These are phyloP conservation scores for Drosophila ercepeae DNA, from an alignment of 1,140 invertebrate species.

Conservation along the genomic window DNA sequence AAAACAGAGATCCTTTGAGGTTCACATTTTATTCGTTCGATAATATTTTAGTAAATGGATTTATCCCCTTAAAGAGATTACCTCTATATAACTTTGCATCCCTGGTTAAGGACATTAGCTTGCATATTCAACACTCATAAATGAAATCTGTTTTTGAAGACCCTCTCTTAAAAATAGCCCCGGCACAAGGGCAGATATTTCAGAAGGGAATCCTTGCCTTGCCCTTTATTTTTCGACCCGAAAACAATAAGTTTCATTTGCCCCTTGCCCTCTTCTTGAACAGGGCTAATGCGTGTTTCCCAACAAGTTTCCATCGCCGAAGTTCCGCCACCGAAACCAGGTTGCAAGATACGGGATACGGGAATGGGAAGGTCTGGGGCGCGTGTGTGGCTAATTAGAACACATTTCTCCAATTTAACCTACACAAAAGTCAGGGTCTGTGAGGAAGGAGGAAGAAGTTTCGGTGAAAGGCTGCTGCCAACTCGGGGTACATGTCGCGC, in stretches of 20 bases:
- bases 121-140: slow-evolving; percentile 7
- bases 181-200: not conserved
- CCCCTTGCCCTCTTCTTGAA: slow-evolving; percentile 43
- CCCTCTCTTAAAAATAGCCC: slow-evolving; percentile 44
- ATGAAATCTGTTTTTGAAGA: slow-evolving; percentile 10
- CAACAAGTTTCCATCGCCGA: slow-evolving; percentile 61
- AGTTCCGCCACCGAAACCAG: slow-evolving; percentile 31
- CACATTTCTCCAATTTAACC: slow-evolving; percentile 81
- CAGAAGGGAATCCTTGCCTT: not conserved
- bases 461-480: slow-evolving; percentile 8
- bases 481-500: slow-evolving; percentile 24
- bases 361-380: slow-evolving; percentile 6
- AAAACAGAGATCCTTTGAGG: too few relatives aligned
- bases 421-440: slow-evolving; percentile 34
- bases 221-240: slow-evolving; percentile 27
- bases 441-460: slow-evolving; percentile 14
- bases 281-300: slow-evolving; percentile 72
- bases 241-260: slow-evolving; percentile 64
- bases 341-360: not conserved
- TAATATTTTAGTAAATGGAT: not conserved
- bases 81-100: slow-evolving; percentile 1
- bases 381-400: slow-evolving; percentile 77
- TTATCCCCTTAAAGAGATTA: not conserved
- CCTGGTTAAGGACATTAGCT: not conserved
- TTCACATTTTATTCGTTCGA: too few relatives aligned